phyloP scores from a whole-genome alignment of 1,140 invertebrate genomes.

The Gonatopus flavifemur region DNA sequence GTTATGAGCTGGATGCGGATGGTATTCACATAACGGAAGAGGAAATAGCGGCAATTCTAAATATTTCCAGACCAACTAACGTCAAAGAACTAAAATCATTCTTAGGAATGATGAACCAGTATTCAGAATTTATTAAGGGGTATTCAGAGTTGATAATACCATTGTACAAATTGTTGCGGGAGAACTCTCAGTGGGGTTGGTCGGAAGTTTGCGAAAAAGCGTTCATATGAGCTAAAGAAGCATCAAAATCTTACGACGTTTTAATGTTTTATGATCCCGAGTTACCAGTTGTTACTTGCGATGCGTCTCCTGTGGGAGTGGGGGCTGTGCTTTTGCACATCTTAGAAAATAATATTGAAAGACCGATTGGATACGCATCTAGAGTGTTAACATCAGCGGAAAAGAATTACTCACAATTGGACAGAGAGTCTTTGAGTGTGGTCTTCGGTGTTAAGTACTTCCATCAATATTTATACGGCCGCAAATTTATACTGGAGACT shows the following conservation, averaged over 20 bases:
- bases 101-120: no score
- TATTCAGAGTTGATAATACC: not conserved
- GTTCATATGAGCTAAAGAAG: constrained; percentile 3
- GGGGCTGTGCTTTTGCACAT: not conserved
- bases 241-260: not conserved
- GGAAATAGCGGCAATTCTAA: constrained; percentile 3
- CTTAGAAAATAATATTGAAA: not conserved
- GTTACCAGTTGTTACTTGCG: constrained; percentile 1
- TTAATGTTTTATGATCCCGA: constrained; percentile 2
- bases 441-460: not conserved
- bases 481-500: constrained; percentile 7
- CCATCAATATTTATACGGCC: not conserved
- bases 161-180: not conserved
- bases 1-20: constrained; percentile 2
- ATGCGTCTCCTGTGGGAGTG: not conserved
- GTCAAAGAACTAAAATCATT: constrained; percentile 1
- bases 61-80: not conserved
- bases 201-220: not conserved
- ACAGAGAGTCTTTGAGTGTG: not conserved
- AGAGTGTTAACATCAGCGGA: not conserved
- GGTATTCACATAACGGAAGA: not conserved
- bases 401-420: constrained; percentile 6
- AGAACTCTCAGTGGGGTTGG: constrained; percentile 1
- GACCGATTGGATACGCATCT: not conserved
- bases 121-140: constrained; percentile 9